Evolutionary conservation across 2,113 vertebrate genomes (phyloP), one percentile per base, ranked within the genome.

Genomic region (Pteronura brasiliensis): DNA sequence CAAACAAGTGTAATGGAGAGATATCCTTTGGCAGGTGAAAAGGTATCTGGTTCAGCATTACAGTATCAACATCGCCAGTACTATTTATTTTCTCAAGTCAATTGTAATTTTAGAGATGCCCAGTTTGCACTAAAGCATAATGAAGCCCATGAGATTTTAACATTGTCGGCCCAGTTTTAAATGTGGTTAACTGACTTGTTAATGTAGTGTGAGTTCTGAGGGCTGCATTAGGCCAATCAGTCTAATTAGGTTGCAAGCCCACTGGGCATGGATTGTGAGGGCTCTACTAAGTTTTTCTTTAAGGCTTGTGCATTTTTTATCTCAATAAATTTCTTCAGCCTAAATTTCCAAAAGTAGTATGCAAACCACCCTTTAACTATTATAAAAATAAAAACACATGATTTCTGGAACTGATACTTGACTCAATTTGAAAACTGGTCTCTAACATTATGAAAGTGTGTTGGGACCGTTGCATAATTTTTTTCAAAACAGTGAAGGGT

Each of bases 241-340:
- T 91, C 93, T 98, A 83, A 97, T 95, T 97, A 96, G 93, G 89
- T 77, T 95, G 88, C 39, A 11, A 74, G 89, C 86, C 89, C 88
- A 69, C 39, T 80, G 96, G 95, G 95, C n/a, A 86, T 3, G 4
- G 72, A 72, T 55, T 83, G 52, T 34, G 77, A 81, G 49, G n/a
- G 27, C 27, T 86, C 88, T 71, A 57, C 74, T 67, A 76, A 67
- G 34, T 63, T 90, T 96, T 95, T 81, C 93, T 31, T 49, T 71
- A 90, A 90, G 65, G 88, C 8, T 7, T 11, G 72, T 15, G 13
- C 29, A 83, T 80, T 89, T 72, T 47, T 61, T 55, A 18, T 89
- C 91, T 94, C 79, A 86, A 44, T 90, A 95, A 92, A 81, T 81
- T 71, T 91, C n/a, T 52, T 89, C 29, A 21, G 9, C 47, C 4